phyloP scores from a whole-genome alignment of 2,888 invertebrate species.

The Rhagonycha lutea region DNA sequence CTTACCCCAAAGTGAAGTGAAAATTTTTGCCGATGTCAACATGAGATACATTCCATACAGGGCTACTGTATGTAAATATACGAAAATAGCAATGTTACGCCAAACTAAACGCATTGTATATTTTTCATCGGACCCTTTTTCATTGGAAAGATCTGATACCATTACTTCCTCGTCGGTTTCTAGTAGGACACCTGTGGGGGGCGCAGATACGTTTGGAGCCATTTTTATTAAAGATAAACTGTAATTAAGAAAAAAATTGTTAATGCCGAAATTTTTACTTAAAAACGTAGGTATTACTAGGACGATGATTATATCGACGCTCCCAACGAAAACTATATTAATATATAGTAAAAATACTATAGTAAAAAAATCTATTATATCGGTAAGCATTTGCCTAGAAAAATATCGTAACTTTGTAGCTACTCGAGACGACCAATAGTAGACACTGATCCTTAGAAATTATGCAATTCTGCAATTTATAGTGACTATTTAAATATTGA shows the following conservation, averaged over 20 bases:
- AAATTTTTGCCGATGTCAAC: constrained; percentile 74
- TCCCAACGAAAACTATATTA: no score
- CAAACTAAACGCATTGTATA: constrained; percentile 69
- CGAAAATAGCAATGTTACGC: constrained; percentile 79
- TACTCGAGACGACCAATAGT: no score
- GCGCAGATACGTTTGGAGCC: constrained; percentile 50
- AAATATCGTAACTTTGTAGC: no score
- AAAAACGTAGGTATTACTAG: neutral
- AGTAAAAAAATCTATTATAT: no score
- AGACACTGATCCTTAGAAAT: no score
- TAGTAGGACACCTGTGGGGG: constrained; percentile 67
- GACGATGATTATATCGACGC: no score
- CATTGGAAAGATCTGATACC: constrained; percentile 28
- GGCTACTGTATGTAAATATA: constrained; percentile 74
- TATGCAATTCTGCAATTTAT: no score
- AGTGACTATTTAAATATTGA: no score
- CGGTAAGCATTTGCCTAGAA: no score
- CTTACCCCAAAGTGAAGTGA: constrained; percentile 75
- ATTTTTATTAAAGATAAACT: constrained; percentile 34
- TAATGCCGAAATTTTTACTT: neutral
- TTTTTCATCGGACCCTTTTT: constrained; percentile 25
- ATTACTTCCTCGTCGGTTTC: constrained; percentile 64
- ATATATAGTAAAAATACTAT: no score
- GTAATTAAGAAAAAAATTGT: constrained; percentile 14
- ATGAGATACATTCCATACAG: constrained; percentile 76